Base-by-base conservation (phyloP, 2,888 invertebrate genomes). In the Apodemia duryi region DNA sequence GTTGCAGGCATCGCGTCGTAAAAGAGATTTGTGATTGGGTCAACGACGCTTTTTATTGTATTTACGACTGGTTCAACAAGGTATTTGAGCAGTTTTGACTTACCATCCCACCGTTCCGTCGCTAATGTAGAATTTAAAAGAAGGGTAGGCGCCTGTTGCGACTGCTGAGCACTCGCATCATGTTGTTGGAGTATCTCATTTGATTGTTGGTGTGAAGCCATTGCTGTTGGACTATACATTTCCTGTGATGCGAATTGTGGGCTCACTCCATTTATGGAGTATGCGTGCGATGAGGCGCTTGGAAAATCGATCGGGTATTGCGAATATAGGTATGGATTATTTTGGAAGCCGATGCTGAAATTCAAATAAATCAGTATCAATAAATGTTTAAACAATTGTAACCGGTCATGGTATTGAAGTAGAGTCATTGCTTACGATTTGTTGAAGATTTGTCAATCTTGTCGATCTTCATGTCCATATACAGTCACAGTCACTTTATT, bases 301-400 rank as follows among this genome's bases (percentile, higher is more conserved):
- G 92, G 88, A 78, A 92, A 92, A 84, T 93, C 92, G 82, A 91
- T 86, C 76, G 92, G 91, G 79, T 92, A 92, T 87, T 91, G 91
- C 75, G 91, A 88, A 80, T 91, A 92, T 77, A 92, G 84, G 78
- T 91, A 91, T 70, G 92, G 91, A 72, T 92, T 85, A 82, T 88
- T 89, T 81, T 85, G 89, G 78, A 91, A 86, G 85, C 91, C 90
- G 80, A 85, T 82, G 81, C 92, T 92, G 91, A 75, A 92, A 91
- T 83, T 80, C 77, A 89, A 89, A 88, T 73, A 83, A 81, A 70
- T 13, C 41, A 73, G 11, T 57, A 10, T 57, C 11, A 57, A 57
- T 57, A 57, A 11, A 13, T 32, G 54, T 32, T 29, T 29, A 29
- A 11, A 32, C 11, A 6, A 7, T 57, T 28, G 3, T 32, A 57